Base-by-base conservation (phyloP, 2,888 invertebrate genomes). In the Agonopterix subpropinquella region DNA sequence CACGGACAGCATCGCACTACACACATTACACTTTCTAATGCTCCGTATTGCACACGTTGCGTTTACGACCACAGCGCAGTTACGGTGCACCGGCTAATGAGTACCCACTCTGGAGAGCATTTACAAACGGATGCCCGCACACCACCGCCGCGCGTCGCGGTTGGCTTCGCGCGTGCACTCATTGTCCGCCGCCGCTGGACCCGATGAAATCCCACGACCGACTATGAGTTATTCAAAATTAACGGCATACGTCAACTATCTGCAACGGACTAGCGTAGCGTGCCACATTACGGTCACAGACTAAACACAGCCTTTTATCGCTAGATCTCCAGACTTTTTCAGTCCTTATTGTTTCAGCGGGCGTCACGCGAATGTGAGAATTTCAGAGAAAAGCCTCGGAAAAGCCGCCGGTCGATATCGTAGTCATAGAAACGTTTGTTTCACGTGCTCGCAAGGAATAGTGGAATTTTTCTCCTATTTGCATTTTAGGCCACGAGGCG, bases 331-430 rank as follows among this genome's bases (percentile, higher is more conserved):
- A 54, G 53, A 54, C 47, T 51, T 53, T 70, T 77, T 78, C 74
- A 77, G 80, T 66, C 74, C 75, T 70, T 70, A 70, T 72, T 67
- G 75, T 84, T 83, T 81, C 82, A 82, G 81, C 64, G 70, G 70
- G 69, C 73, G 80, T 73, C 86, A 87, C 86, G 85, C 85, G 80
- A 83, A 70, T 75, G 80, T 61, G 64, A 66, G 67, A 70, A 68
- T 73, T 82, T 83, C 80, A 82, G 80, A 73, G 73, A 70, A 82
- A 81, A 80, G 80, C 78, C 80, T 85, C 80, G 81, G 85, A 80
- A 87, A 87, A 82, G 81, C 81, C 85, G 77, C 73, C 77, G 85
- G 73, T 88, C 88, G 87, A 88, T 88, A 87, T 61, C 45, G 80
- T 88, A 71, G 77, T 67, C 79, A 86, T 87, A 77, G 81, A 55